Evolutionary conservation across 2,797 vertebrate species (phyloP), one percentile per base, ranked within the genome.

Genomic region (Smutsia gigantea): DNA sequence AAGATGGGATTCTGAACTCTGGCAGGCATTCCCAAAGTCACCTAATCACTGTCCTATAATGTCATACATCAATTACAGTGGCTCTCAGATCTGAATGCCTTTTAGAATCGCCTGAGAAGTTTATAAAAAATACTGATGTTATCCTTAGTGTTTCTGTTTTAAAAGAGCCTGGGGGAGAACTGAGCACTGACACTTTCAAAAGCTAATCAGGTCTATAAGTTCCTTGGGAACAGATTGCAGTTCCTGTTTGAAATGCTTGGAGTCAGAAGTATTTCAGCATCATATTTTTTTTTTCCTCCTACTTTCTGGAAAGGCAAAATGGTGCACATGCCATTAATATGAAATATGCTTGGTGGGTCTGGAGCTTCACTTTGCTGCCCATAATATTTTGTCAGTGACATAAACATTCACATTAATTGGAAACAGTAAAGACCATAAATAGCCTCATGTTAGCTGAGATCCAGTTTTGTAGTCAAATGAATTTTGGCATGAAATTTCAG

Each of bases 381-480:
- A 78, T 66, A 78, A 53, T 51, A 75, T 79, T 81, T 87, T 59
- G 51, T 2, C 74, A 86, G 59, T 75, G 34, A 53, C 37, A 68
- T 61, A 87, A 93, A 66, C 49, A 68, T 59, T 75, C 42, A 87
- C 66, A 31, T 57, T 51, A 84, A 89, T 75, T 87, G n/a, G 68
- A 81, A 75, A 87, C 7, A 31, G 15, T 79, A 66, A 61, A 75
- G 53, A 75, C 23, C 74, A 87, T 78, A 89, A 84, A 71, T 88
- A 37, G 23, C 17, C 25, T 88, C 21, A 31, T 82, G 31, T 74
- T 68, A 91, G 61, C 25, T n/a, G 51, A 96, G 74, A 61, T 11
- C 53, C 53, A 46, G 68, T 96, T 68, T 93, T 74, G 39, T 53
- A 75, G 87, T 66, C 87, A 93, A 68, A 87, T 55, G 7, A 59